Evolutionary conservation across 2,113 vertebrate species (phyloP).

Genomic region (Halcyon malimbica): DNA sequence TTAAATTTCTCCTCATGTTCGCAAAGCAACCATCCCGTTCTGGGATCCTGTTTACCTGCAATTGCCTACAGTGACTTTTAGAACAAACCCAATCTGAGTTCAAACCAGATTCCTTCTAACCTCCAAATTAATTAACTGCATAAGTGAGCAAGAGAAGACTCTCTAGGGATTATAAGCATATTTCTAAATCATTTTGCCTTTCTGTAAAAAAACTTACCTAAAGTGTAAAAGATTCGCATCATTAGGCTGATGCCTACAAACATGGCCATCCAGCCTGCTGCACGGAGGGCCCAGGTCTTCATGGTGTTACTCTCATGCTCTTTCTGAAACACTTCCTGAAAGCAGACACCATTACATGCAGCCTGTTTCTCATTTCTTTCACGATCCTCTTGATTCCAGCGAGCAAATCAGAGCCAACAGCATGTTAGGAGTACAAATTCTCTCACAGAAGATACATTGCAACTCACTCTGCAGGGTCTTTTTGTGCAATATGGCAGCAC

Average conservation of each 20-base stretch:
- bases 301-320: constrained; percentile 86
- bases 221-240: constrained; percentile 87
- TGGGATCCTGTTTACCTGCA: neutral
- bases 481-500: neutral
- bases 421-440: neutral
- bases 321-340: constrained; percentile 89
- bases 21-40: neutral
- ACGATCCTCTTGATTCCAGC: neutral
- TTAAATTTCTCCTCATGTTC: neutral
- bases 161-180: neutral
- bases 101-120: neutral
- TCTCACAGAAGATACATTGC: fast-evolving
- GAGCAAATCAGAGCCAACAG: neutral
- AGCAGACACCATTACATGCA: neutral
- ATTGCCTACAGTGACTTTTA: neutral
- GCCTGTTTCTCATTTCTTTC: neutral
- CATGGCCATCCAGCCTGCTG: constrained; percentile 91
- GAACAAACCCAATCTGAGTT: neutral
- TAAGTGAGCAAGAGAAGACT: neutral
- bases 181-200: neutral
- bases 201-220: constrained; percentile 78
- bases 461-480: neutral
- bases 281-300: constrained; percentile 92
- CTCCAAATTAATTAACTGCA: neutral
- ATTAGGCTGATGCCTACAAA: constrained; percentile 90